Base-by-base conservation (phyloP, 2,888 invertebrate species). In the Sinohyriopsis cumingii region DNA sequence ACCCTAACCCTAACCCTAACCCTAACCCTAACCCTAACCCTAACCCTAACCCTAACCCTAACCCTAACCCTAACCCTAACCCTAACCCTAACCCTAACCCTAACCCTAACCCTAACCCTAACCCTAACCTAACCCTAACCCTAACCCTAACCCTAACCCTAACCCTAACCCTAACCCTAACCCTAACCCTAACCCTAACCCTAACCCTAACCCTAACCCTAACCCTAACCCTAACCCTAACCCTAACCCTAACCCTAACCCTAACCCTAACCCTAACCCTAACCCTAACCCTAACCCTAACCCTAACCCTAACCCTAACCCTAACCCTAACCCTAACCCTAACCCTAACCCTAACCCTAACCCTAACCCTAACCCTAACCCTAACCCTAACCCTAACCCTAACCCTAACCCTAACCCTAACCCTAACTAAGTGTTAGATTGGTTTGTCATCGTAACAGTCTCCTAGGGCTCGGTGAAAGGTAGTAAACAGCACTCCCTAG, bases 151-250 rank as follows among this genome's bases (percentile, higher is more conserved):
- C 75, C 77, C 75, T 67, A 73, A 76, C 75, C 77, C 75, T 69
- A 77, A 76, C 77, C 75, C 75, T 72, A 76, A 73, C 75, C 75
- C 77, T 72, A 77, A 76, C 77, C 75, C 75, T 67, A 76, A 76
- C 72, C 72, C 75, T 70, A 77, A 76, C 72, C 77, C 75, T 70
- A 73, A 77, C 67, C 75, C 75, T 69, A 69, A 72, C 73, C 76
- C 72, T 64, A 72, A 77, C 68, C 76, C 71, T 67, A 74, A 65
- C 68, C 67, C 72, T 64, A 72, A 67, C 69, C 72, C 69, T 72
- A 72, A 69, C 71, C 73, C 69, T 67, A 68, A 66, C 69, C 74
- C 69, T 57, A 66, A 69, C 18, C 67, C 66, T n/a, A 68, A 76
- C 64, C 72, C 22, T 70, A 65, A 71, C 68, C 72, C 25, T 57